A percentile compares a stretch with the other conserved stretches of the same genome.
Evolutionary conservation across 2,888 invertebrate genomes (phyloP).

Genomic region (Ichneumoninae sp.): DNA sequence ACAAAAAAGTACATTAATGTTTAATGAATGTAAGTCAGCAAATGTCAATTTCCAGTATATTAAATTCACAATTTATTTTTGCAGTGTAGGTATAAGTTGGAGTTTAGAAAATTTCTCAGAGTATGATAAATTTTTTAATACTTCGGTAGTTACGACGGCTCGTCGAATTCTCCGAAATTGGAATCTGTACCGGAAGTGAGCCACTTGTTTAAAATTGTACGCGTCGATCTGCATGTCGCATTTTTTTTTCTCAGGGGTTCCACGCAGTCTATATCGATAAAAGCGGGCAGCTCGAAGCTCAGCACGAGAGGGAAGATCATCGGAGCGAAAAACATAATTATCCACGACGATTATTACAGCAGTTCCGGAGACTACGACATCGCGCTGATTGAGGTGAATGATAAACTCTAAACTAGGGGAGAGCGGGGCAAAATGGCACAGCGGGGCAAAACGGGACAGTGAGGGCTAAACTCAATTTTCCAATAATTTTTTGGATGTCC

Average conservation of each 20-base stretch:
- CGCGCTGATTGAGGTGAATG: conserved; percentile 75
- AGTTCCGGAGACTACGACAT: conserved; percentile 78
- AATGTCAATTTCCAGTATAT: too few species aligned
- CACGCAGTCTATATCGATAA: conserved; percentile 66
- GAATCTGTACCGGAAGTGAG: background rate
- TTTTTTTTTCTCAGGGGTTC: conserved; percentile 55
- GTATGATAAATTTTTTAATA: background rate
- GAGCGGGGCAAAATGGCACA: too few species aligned
- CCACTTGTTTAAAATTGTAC: background rate
- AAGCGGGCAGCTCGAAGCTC: conserved; percentile 71
- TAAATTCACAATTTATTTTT: too few species aligned
- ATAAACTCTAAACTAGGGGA: background rate
- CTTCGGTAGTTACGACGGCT: background rate
- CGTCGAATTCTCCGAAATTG: background rate
- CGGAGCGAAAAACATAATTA: conserved; percentile 68
- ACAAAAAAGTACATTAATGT: too few species aligned
- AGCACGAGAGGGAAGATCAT: conserved; percentile 68
- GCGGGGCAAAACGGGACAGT: too few species aligned
- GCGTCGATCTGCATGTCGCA: background rate
- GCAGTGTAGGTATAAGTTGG: background rate
- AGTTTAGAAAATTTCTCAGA: background rate
- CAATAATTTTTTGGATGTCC: too few species aligned
- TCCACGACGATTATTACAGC: conserved; percentile 76
- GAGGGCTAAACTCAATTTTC: too few species aligned
- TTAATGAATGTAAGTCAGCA: too few species aligned